Evolutionary conservation across 2,888 invertebrate species (phyloP), one percentile per base, ranked within the genome.

Genomic region (Salpingus planirostris): DNA sequence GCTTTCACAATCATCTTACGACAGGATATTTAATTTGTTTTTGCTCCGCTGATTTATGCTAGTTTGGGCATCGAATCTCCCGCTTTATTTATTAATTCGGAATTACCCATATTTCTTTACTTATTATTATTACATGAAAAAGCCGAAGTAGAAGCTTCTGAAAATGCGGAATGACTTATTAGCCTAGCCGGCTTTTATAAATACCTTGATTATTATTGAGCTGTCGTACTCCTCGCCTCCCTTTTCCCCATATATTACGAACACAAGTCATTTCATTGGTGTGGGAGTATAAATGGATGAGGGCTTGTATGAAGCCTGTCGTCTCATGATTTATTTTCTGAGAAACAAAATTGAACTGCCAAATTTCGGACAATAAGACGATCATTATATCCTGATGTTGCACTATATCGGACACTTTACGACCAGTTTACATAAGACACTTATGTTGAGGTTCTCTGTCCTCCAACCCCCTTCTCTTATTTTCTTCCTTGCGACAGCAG

Each of bases 151-250:
- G 35, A 31, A 46, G 57, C 57, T 59, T 57, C 43, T 51, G 47
- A 44, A 54, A 46, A 50, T 55, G 59, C 55, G 52, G 58, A 60
- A 62, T 59, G 62, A 54, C 52, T 44, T 57, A 57, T n/a, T n/a
- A n/a, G n/a, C n/a, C n/a, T n/a, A 10, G 60, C 51, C 54, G 59
- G 61, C 62, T 64, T 63, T 29, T 35, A 35, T 11, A 26, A n/a
- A 5, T n/a, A n/a, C n/a, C n/a, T 8, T 10, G 49, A 34, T 37
- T 35, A 40, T 32, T 40, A n/a, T 27, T 27, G 49, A 52, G 60
- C 62, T 64, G 62, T 62, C 59, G 61, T 59, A 53, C 48, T 40
- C 29, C 38, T 36, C 42, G 36, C 29, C 15, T 36, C 42, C 50
- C 44, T 29, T 38, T 13, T 13, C n/a, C 3, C 11, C 27, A 6